Base-by-base conservation (phyloP, 2,888 invertebrate genomes). In the Beris chalybata region DNA sequence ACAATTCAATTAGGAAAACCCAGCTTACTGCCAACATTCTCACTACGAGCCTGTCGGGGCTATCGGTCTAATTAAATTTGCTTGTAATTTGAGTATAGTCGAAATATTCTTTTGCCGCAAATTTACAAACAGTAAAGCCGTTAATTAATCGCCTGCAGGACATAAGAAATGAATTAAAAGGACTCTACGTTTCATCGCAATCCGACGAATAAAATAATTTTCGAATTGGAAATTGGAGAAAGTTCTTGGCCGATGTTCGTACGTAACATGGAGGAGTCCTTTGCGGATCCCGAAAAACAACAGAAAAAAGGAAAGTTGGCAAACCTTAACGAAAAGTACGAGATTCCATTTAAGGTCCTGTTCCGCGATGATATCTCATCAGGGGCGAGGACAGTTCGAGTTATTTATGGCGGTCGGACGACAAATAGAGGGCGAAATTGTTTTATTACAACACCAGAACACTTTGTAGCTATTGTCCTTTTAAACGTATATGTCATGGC, bases 81-180 rank as follows among this genome's bases (percentile, higher is more conserved):
- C 52, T 48, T 32, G 50, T 61, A 61, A 61, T 50, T 61, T 30
- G 47, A 47, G 58, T 31, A 61, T 38, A 61, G 22, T 22, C 22
- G 50, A 61, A 52, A 61, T 13, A 29, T 50, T 48, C 38, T 52
- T 48, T 29, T 30, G n/a, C 58, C 58, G 30, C 4, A 47, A 58
- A 47, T 58, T 58, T 50, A 47, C 61, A 61, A 50, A 61, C 38
- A 61, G 50, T 61, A 61, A 61, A 48, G 31, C 61, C 61, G 31
- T 61, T 61, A 61, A 61, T 61, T 61, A 61, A 50, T 38, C 61
- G 61, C 61, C 61, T 50, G 32, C 61, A 61, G 61, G 61, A 50
- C 38, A 22, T 47, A n/a, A 15, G 52, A 22, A 61, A 32, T 48
- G 32, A 50, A 61, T 61, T 61, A 61, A 48, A 61, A 48, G 48